These are phyloP conservation scores for Drosophila sulfurigaster DNA, from an alignment of 1,140 invertebrate species.

Conservation along the genomic window DNA sequence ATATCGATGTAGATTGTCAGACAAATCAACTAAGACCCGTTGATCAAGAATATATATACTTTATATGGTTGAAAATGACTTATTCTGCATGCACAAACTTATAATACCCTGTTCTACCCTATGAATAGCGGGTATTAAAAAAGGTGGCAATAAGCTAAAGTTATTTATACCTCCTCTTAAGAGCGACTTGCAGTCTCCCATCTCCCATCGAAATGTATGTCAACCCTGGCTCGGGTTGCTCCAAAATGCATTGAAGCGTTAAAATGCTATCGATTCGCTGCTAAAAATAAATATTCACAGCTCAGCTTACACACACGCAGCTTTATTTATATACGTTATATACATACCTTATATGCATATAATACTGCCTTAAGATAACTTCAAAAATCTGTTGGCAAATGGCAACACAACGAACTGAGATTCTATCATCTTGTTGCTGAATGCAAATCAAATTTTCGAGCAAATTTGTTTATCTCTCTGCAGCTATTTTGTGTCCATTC, in stretches of 20 bases:
- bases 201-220: constrained; percentile 20
- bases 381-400: not conserved
- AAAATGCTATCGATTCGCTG: constrained; percentile 75
- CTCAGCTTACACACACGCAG: constrained; percentile 13
- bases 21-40: too few relatives aligned
- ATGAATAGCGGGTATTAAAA: too few relatives aligned
- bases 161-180: constrained; percentile 37
- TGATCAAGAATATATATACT: too few relatives aligned
- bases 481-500: constrained; percentile 4
- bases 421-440: not conserved
- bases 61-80: too few relatives aligned
- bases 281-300: constrained; percentile 68
- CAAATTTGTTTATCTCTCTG: constrained; percentile 1
- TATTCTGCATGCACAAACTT: too few relatives aligned
- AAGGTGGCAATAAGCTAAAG: constrained; percentile 24
- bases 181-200: constrained; percentile 5
- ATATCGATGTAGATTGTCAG: too few relatives aligned
- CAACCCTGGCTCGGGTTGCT: constrained; percentile 35
- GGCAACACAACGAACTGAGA: not conserved
- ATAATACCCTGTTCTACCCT: too few relatives aligned
- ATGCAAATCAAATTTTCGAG: constrained; percentile 2
- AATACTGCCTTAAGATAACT: not conserved
- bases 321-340: not conserved
- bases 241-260: constrained; percentile 75
- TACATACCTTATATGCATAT: not conserved